Evolutionary conservation across 2,113 vertebrate genomes (phyloP), one percentile per base, ranked within the genome.

Genomic region (Planiliza haematocheilus): DNA sequence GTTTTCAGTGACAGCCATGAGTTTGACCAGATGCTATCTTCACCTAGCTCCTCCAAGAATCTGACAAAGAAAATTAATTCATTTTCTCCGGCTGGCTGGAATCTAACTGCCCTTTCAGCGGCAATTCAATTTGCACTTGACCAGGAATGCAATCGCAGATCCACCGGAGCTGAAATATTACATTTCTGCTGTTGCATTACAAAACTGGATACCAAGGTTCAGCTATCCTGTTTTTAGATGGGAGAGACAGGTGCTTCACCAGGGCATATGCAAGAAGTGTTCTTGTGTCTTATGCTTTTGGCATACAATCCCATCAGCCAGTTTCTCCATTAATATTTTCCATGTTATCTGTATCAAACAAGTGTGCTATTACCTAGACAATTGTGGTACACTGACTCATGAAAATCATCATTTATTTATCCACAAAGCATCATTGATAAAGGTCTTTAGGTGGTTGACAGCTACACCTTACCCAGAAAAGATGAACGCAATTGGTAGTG

Each of bases 41-140:
- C 45, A 34, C 45, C 49, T 10, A 8, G 16, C 30, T 74, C 16
- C 57, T 82, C 77, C 63, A 68, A 62, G 59, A 77, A 72, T 59
- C 67, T 70, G 71, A 79, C 46, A 65, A 17, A 48, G 49, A 66
- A 81, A 73, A 77, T 81, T 6, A 62, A 74, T 63, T 68, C 30
- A 61, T 76, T 79, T 81, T 49, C 4, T 0, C 39, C 17, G 7
- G 34, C 48, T 73, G 69, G 49, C 75, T 81, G 55, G 41, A 76
- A 10, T 45, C 58, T 60, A 57, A 64, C 18, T 80, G 51, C 38
- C 43, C 75, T 70, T 73, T 83, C 70, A 83, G 49, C 51, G 51
- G 42, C 62, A 21, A 70, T 83, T 79, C 70, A 78, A 53, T 83
- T 73, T 85, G 74, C 63, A 59, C 59, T 73, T 73, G 41, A 73